phyloP scores from a whole-genome alignment of 2,888 invertebrate species.

The Cryptus armator region DNA sequence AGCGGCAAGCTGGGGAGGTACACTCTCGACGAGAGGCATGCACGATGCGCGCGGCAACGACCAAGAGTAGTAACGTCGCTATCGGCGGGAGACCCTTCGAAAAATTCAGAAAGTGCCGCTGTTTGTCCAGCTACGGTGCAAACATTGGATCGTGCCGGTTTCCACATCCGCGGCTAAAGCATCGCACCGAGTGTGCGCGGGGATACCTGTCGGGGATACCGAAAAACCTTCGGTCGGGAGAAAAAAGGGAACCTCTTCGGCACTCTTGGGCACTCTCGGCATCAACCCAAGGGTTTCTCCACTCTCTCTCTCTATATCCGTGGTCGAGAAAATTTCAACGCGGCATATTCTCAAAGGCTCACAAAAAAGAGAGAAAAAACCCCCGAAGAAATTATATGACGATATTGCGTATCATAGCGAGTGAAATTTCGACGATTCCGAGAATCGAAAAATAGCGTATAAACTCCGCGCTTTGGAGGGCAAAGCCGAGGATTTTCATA shows the following conservation, averaged over 20 bases:
- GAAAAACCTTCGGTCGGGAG: slow-evolving; percentile 48
- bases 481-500: too few relatives aligned
- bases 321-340: slow-evolving; percentile 51
- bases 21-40: slow-evolving; percentile 54
- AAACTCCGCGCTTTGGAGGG: too few relatives aligned
- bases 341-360: slow-evolving; percentile 61
- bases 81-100: slow-evolving; percentile 66
- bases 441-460: not conserved
- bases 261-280: slow-evolving; percentile 49
- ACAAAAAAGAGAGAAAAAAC: not conserved
- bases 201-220: slow-evolving; percentile 59
- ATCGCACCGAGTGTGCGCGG: slow-evolving; percentile 27
- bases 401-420: slow-evolving; percentile 21
- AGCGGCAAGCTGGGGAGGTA: slow-evolving; percentile 1
- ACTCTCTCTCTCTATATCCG: slow-evolving; percentile 3
- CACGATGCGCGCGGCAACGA: slow-evolving; percentile 46
- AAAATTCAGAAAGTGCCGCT: slow-evolving; percentile 79
- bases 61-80: slow-evolving; percentile 18
- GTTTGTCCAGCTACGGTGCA: slow-evolving; percentile 80
- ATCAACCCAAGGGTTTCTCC: slow-evolving; percentile 23
- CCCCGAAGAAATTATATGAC: slow-evolving; percentile 27
- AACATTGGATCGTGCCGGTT: slow-evolving; percentile 80
- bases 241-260: slow-evolving; percentile 54
- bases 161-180: slow-evolving; percentile 69
- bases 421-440: not conserved